Evolutionary conservation across 2,113 vertebrate species (phyloP).

Genomic region (Lamprotornis superbus): DNA sequence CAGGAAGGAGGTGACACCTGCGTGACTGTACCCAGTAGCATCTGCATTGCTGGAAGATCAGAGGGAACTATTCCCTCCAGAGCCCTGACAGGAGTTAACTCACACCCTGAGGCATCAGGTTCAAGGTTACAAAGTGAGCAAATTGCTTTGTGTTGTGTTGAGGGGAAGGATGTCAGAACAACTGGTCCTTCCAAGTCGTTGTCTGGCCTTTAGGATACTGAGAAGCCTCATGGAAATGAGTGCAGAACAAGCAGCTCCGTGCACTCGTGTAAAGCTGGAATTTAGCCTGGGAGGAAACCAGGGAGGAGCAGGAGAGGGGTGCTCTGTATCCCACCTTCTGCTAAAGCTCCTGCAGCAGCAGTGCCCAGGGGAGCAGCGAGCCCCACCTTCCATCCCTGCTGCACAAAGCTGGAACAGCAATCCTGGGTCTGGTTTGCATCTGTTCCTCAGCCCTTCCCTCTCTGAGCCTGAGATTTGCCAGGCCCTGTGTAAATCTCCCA

Average conservation of each 20-base stretch:
- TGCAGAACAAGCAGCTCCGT: neutral
- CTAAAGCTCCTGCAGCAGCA: neutral
- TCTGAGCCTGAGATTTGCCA: neutral
- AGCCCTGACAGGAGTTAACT: neutral
- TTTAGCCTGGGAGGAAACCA: neutral
- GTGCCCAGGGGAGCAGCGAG: rapidly evolving
- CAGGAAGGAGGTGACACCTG: neutral
- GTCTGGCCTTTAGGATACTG: neutral
- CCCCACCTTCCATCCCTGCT: neutral
- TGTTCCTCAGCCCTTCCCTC: neutral
- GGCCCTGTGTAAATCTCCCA: neutral
- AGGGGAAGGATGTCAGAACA: neutral
- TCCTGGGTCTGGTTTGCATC: neutral
- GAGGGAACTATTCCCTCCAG: neutral
- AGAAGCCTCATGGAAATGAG: neutral
- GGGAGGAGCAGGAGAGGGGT: neutral
- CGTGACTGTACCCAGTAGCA: neutral
- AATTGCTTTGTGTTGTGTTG: neutral
- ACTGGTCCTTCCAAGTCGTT: neutral
- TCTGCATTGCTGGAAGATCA: neutral
- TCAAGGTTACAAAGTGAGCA: neutral
- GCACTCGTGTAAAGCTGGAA: neutral
- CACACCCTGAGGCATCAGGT: neutral
- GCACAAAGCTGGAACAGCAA: neutral
- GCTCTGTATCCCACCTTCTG: neutral